These are phyloP conservation scores for Ectropis grisescens DNA, from an alignment of 1,140 invertebrate genomes.

Conservation along the genomic window DNA sequence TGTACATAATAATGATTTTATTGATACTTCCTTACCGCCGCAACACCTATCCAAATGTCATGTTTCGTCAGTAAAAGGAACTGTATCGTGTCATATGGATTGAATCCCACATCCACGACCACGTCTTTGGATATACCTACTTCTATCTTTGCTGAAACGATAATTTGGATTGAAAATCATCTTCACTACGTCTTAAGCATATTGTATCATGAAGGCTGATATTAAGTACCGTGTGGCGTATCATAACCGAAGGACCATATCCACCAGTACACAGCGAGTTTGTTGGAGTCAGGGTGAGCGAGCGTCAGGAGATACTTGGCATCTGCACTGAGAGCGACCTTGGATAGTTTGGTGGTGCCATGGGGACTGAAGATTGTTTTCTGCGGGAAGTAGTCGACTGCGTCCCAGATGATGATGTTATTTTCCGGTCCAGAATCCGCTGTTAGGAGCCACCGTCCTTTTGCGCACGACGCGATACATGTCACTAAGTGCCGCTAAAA, in stretches of 20 bases:
- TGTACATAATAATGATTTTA: too few relatives aligned
- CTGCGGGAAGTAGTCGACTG: slow-evolving; percentile 55
- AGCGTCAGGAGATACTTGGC: slow-evolving; percentile 71
- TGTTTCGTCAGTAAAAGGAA: slow-evolving; percentile 45
- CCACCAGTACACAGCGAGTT: slow-evolving; percentile 62
- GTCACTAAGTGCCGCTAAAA: slow-evolving; percentile 59
- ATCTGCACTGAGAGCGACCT: slow-evolving; percentile 66
- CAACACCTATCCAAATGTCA: slow-evolving; percentile 44
- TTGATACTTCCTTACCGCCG: too few relatives aligned
- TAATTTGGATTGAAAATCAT: too few relatives aligned
- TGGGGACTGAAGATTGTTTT: slow-evolving; percentile 68
- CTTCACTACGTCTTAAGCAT: too few relatives aligned
- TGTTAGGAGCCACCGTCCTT: slow-evolving; percentile 69
- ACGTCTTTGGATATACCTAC: slow-evolving; percentile 26
- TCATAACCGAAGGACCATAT: slow-evolving; percentile 68
- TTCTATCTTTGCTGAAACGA: slow-evolving; percentile 34
- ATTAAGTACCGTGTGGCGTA: slow-evolving; percentile 70
- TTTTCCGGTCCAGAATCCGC: slow-evolving; percentile 70
- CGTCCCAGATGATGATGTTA: slow-evolving; percentile 71
- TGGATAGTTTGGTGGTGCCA: slow-evolving; percentile 31
- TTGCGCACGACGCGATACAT: slow-evolving; percentile 48
- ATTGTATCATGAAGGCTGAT: too few relatives aligned
- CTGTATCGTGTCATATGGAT: slow-evolving; percentile 31
- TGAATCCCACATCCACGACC: slow-evolving; percentile 38
- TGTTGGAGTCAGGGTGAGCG: slow-evolving; percentile 49